Evolutionary conservation across 2,113 vertebrate genomes (phyloP), one percentile per base, ranked within the genome.

Genomic region (Periophthalmodon schlosseri): DNA sequence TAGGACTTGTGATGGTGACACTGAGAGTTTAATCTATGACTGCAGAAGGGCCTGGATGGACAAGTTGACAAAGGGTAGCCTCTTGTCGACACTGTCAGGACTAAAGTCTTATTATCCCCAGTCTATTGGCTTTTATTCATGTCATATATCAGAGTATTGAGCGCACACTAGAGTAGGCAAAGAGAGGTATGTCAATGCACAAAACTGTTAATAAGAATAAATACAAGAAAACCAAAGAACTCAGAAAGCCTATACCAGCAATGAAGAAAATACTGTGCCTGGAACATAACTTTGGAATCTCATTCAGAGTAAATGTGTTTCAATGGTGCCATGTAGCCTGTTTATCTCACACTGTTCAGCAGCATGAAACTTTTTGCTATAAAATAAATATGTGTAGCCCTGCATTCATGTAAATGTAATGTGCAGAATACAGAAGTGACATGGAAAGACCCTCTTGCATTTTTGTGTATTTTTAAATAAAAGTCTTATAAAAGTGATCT

Each of bases 11-110:
- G 58, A 76, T 81, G 84, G 85, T 81, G 83, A 78, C 78, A 28
- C 12, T 13, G 83, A 81, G 80, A 82, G 80, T 76, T 89, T 86
- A 84, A 81, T 84, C 74, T 77, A 67, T 78, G 79, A 70, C 73
- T 74, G 81, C 70, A 66, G 82, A 83, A 69, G 77, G 39, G 70
- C 77, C 78, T 83, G 66, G 5, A 76, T 79, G 83, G 87, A 77
- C 75, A 71, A 68, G 78, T 63, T 78, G 75, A 88, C 78, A 77
- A 83, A 83, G 73, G 69, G 73, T 81, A 81, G 75, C 85, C 78
- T 86, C 79, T 86, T 87, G 85, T 89, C 86, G 79, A 76, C 79
- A 80, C 80, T 89, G 87, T 92, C 79, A 78, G 73, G 76, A 84
- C 78, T 69, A 81, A 88, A 81, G 76, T 78, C 85, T 88, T 87